Base-by-base conservation (phyloP, 2,113 vertebrate genomes). In the Bombycilla garrulus region DNA sequence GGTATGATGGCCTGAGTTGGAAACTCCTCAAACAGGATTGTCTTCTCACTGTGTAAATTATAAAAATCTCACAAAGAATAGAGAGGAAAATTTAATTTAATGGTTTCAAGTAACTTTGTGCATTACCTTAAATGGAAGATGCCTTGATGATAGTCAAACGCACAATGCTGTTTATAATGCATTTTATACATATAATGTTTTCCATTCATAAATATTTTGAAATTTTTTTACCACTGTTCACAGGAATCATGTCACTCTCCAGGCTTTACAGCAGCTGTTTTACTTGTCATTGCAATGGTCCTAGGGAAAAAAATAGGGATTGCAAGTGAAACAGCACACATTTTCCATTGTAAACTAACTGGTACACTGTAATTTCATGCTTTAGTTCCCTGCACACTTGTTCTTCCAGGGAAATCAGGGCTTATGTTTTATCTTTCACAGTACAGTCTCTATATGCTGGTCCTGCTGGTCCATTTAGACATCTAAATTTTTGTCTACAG, bases 261-360 rank as follows among this genome's bases (percentile, higher is more conserved):
- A 62, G 50, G 50, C 47, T 92, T 86, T 78, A 66, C 26, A 88
- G 60, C 83, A 95, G 86, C 83, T 92, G 76, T 61, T 95, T 78
- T 44, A 84, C 61, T 67, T 92, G 57, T 56, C 53, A 76, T 24
- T 81, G 53, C 56, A 81, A 71, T 8, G 70, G 18, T 31, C 40
- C 31, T 60, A 17, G n/a, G 11, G 42, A 88, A 93, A 95, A 86
- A 81, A 81, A 45, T 2, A 66, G 35, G 51, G 53, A 71, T 15
- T 78, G 31, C 36, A 87, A 93, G 65, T 56, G 48, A 93, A 95
- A 77, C 28, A 57, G 64, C 64, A 88, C 71, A 47, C 24, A 74
- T 78, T 90, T 94, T 83, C 56, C 60, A 62, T 76, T 58, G 56
- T 51, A 77, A 93, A 78, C 35, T 54, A 90, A 56, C 33, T 53